These are phyloP conservation scores for Cyanoderma ruficeps DNA, from an alignment of 2,113 vertebrate genomes.

Conservation along the genomic window DNA sequence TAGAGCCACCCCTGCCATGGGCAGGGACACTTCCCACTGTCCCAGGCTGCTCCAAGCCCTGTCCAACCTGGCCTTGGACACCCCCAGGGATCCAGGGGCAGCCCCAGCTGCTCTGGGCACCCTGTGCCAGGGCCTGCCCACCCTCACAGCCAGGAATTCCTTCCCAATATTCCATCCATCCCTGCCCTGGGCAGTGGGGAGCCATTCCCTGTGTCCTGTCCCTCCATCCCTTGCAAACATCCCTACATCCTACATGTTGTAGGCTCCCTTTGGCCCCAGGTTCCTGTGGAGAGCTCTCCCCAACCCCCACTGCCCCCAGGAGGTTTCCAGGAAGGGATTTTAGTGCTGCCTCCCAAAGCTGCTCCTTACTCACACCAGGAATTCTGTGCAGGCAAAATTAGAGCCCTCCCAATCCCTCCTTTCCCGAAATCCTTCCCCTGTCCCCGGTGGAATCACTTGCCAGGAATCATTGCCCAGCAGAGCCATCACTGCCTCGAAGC, in stretches of 20 bases:
- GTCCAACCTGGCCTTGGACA: neutral
- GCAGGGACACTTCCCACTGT: neutral
- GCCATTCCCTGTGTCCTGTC: neutral
- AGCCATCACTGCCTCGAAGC: neutral
- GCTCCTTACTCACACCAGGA: neutral
- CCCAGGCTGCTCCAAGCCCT: neutral
- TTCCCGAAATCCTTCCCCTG: neutral
- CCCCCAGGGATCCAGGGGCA: neutral
- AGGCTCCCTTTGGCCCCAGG: neutral
- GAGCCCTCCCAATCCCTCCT: neutral
- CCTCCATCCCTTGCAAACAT: neutral
- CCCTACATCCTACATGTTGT: too few relatives aligned
- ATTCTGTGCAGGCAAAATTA: neutral
- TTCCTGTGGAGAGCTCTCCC: neutral
- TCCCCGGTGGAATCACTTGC: neutral
- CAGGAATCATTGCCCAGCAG: neutral
- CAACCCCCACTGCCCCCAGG: rapidly evolving
- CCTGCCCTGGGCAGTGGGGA: neutral
- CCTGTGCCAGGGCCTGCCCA: neutral
- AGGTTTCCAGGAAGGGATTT: neutral
- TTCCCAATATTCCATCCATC: rapidly evolving
- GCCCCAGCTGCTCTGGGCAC: neutral
- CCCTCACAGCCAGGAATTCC: neutral
- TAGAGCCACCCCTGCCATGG: neutral
- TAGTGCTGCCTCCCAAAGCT: neutral